Percentiles rank a stretch among this genome's conserved stretches.
These are phyloP conservation scores for Bombycilla garrulus DNA, from an alignment of 2,113 vertebrate genomes.

Conservation along the genomic window DNA sequence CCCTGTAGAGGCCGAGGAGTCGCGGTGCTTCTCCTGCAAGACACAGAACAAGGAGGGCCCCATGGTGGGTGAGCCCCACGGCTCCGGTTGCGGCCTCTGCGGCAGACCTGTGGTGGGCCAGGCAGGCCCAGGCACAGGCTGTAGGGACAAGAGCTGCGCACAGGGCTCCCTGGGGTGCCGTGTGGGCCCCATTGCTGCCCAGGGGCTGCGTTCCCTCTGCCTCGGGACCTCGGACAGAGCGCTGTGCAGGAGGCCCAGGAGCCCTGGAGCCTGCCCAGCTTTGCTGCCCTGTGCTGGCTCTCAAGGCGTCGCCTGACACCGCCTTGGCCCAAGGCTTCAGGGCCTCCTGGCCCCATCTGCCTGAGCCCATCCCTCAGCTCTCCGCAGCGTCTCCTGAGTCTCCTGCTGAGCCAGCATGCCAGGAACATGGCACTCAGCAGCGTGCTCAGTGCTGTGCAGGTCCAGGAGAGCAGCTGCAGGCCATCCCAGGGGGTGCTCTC, in stretches of 20 bases:
- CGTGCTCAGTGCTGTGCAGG: neutral
- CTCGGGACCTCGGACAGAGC: neutral
- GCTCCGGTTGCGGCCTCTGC: no score
- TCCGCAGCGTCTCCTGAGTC: neutral
- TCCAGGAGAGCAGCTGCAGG: neutral
- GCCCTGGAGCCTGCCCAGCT: neutral
- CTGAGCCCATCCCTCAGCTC: neutral
- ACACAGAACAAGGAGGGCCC: no score
- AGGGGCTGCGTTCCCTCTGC: neutral
- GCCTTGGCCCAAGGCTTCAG: neutral
- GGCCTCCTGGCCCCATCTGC: no score
- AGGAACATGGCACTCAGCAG: fast-evolving
- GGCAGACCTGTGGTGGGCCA: no score
- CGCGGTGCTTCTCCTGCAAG: no score
- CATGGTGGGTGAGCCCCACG: no score
- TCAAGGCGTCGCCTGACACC: neutral
- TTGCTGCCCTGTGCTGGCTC: neutral
- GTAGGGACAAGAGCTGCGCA: no score
- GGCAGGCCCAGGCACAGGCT: no score
- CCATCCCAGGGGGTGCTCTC: neutral
- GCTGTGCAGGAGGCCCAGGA: neutral
- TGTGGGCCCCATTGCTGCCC: no score
- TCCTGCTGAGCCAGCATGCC: neutral
- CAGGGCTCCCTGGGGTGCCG: no score
- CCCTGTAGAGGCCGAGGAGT: no score